These are phyloP conservation scores for Aphaenogaster rudis DNA, from an alignment of 1,140 invertebrate species.

Conservation along the genomic window DNA sequence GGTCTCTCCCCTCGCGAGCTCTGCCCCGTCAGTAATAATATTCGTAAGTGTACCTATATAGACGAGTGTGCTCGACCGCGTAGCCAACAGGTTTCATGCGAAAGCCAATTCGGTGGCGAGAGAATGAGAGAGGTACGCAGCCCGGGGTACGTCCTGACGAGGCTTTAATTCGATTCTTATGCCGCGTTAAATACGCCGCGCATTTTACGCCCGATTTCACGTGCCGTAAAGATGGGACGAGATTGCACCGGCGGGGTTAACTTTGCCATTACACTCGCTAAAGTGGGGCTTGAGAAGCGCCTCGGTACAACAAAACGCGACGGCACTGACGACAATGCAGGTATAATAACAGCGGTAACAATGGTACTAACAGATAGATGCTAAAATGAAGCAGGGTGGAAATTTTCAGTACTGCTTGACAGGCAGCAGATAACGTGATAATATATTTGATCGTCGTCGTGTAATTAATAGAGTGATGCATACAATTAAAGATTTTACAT, in stretches of 20 bases:
- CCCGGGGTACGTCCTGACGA: constrained; percentile 73
- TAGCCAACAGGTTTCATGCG: constrained; percentile 81
- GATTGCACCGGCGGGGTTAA: constrained; percentile 60
- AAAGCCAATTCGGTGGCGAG: constrained; percentile 80
- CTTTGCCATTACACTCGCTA: constrained; percentile 22
- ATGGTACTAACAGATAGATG: neutral
- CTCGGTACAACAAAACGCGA: neutral
- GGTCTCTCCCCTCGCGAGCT: constrained; percentile 76
- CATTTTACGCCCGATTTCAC: constrained; percentile 77
- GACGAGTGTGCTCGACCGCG: constrained; percentile 74
- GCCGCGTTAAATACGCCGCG: constrained; percentile 75
- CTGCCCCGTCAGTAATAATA: constrained; percentile 76
- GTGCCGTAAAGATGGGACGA: constrained; percentile 60
- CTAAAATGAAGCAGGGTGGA: neutral
- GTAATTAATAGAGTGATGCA: neutral
- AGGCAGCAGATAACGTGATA: neutral
- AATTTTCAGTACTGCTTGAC: neutral
- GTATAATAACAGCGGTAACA: constrained; percentile 4
- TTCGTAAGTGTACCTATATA: constrained; percentile 81
- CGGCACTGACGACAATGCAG: neutral
- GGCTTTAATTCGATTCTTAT: constrained; percentile 84
- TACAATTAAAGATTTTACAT: neutral
- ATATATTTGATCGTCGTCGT: neutral
- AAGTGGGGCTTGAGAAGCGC: constrained; percentile 41
- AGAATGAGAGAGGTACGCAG: constrained; percentile 55